These are phyloP conservation scores for Petromus typicus DNA, from an alignment of 2,113 vertebrate species.

Conservation along the genomic window DNA sequence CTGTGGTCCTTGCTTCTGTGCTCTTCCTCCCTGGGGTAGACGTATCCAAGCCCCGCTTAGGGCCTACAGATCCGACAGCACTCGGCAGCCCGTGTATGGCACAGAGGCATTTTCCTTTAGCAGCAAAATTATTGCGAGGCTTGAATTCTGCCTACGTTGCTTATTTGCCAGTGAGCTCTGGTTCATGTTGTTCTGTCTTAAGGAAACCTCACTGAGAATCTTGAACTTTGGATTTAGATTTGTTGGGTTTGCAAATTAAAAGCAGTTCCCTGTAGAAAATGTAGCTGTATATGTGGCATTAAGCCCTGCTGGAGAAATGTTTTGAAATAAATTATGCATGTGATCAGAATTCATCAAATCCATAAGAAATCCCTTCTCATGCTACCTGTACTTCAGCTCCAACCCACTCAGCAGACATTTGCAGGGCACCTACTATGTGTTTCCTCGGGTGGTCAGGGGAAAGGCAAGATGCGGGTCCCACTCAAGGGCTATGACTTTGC, in stretches of 20 bases:
- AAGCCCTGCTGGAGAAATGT: neutral
- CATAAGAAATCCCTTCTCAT: neutral
- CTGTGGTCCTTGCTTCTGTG: neutral
- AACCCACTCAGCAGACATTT: neutral
- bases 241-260: constrained; percentile 62
- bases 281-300: constrained; percentile 6
- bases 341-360: neutral
- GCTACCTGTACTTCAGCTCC: neutral
- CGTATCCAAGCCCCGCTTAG: constrained; percentile 62
- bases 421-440: neutral
- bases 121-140: constrained; percentile 42
- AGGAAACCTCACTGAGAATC: constrained; percentile 65
- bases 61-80: constrained; percentile 47
- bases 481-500: neutral
- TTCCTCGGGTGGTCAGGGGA: neutral
- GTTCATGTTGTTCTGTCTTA: constrained; percentile 65
- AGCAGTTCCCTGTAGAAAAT: constrained; percentile 11
- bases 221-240: constrained; percentile 45
- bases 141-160: constrained; percentile 46
- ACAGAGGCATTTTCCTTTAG: constrained; percentile 31
- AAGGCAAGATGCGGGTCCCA: neutral
- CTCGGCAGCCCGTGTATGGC: constrained; percentile 63
- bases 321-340: constrained; percentile 45
- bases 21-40: constrained; percentile 62
- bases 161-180: constrained; percentile 45